Percentiles rank a stretch among this genome's conserved stretches.
phyloP scores from a whole-genome alignment of 2,888 invertebrate species.

The Halictus quadricinctus region DNA sequence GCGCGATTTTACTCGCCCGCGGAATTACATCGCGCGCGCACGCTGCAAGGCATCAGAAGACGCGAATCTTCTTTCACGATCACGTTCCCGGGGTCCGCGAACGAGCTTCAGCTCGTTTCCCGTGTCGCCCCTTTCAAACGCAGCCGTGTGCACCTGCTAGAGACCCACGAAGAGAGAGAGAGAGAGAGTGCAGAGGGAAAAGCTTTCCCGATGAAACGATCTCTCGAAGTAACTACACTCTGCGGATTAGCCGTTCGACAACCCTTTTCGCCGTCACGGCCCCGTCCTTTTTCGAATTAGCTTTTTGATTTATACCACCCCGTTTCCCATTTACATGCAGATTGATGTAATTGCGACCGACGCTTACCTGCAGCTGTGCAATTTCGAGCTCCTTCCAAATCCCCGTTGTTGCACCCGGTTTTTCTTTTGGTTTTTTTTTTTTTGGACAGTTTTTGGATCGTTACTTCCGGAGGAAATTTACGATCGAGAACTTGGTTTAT shows the following conservation, averaged over 20 bases:
- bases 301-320: conserved; percentile 75
- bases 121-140: conserved; percentile 23
- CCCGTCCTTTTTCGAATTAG: conserved; percentile 69
- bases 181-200: not conserved
- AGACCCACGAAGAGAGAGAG: not conserved
- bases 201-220: conserved; percentile 53
- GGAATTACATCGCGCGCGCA: conserved; percentile 45
- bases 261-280: conserved; percentile 45
- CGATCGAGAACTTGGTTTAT: not conserved
- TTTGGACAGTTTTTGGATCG: not conserved
- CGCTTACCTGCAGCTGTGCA: conserved; percentile 17
- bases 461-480: not conserved
- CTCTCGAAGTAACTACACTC: conserved; percentile 70
- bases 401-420: not conserved
- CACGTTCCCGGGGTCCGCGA: conserved; percentile 30
- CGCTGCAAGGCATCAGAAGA: conserved; percentile 22
- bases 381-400: conserved; percentile 46
- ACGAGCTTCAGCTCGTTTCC: conserved; percentile 41
- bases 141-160: not conserved
- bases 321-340: conserved; percentile 75
- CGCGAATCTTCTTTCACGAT: conserved; percentile 54
- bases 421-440: not conserved
- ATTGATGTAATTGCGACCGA: conserved; percentile 63
- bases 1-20: conserved; percentile 41
- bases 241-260: conserved; percentile 70